A percentile compares a stretch with the other conserved stretches of the same genome.
These are phyloP conservation scores for Plemyria rubiginata DNA, from an alignment of 2,888 invertebrate species.

Conservation along the genomic window DNA sequence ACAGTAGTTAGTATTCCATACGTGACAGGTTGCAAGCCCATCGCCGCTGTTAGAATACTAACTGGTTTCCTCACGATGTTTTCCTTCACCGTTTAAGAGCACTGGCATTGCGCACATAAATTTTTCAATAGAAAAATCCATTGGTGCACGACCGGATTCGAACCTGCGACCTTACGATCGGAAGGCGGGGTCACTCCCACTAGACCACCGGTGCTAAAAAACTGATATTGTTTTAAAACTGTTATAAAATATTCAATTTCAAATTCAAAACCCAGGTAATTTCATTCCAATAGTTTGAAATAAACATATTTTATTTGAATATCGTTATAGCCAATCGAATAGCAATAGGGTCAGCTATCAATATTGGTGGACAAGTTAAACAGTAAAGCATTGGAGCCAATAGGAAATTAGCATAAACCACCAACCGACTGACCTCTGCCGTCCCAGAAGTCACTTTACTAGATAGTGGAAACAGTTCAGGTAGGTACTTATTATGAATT, in stretches of 20 bases:
- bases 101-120: no score
- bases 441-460: conserved; percentile 32
- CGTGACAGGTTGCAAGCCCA: no score
- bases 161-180: no score
- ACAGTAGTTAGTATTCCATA: no score
- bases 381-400: conserved; percentile 33
- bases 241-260: conserved; percentile 4
- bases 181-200: no score
- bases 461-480: conserved; percentile 11
- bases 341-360: conserved; percentile 31
- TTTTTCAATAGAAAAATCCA: no score
- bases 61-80: no score
- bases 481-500: background rate
- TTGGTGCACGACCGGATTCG: no score
- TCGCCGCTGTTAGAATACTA: no score
- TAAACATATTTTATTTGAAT: conserved; percentile 15
- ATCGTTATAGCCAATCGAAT: conserved; percentile 25
- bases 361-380: conserved; percentile 37
- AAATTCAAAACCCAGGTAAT: background rate
- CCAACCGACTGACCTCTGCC: conserved; percentile 30
- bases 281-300: conserved; percentile 14
- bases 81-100: no score
- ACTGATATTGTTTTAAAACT: conserved; percentile 1
- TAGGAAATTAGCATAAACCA: conserved; percentile 43
- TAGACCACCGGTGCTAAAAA: no score